Percentiles rank a stretch among this genome's conserved stretches.
These are phyloP conservation scores for Aplodontia rufa DNA, from an alignment of 2,113 vertebrate genomes.

Conservation along the genomic window DNA sequence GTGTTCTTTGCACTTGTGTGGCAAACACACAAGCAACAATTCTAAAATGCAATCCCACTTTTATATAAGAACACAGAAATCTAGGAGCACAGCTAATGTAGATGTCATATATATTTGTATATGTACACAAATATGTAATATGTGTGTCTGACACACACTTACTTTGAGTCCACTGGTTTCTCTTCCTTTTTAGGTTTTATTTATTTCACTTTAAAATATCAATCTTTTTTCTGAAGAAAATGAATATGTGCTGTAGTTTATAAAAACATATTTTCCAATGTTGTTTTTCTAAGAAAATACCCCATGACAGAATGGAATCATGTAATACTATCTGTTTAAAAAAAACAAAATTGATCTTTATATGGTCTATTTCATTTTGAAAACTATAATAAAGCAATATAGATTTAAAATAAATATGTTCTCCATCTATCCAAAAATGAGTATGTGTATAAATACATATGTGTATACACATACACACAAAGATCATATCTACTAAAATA, in stretches of 20 bases:
- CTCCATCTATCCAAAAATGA: not conserved
- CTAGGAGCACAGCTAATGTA: not conserved
- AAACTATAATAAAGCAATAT: not conserved
- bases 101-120: not conserved
- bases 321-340: not conserved
- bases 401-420: constrained; percentile 35
- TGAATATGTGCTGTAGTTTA: not conserved
- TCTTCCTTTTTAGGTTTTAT: not conserved
- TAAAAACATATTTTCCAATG: not conserved
- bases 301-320: not conserved
- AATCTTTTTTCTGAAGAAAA: constrained; percentile 29
- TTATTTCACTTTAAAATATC: not conserved
- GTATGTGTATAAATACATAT: not conserved
- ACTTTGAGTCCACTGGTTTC: not conserved
- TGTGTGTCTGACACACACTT: not conserved
- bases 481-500: not conserved
- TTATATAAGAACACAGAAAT: not conserved
- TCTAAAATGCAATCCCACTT: not conserved
- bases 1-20: not conserved
- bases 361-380: constrained; percentile 18
- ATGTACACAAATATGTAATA: not conserved
- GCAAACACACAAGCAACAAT: not conserved
- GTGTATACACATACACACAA: not conserved
- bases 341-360: constrained; percentile 1
- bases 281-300: constrained; percentile 25